Conservation (phyloP, 2,797 vertebrate species). For the Danio jaintianensis region DNA sequence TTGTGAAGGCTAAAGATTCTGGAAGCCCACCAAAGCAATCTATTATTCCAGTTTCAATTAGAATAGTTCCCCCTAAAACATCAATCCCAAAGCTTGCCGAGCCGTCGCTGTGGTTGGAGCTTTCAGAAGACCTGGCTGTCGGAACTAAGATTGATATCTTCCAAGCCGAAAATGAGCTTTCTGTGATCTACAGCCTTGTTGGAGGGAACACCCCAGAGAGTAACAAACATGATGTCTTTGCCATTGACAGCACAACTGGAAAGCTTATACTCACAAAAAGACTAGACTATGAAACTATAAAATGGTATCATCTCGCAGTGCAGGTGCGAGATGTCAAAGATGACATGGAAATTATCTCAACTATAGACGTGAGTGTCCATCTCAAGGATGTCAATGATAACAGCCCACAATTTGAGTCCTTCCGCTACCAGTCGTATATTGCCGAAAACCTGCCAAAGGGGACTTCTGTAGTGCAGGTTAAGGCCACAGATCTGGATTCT, state of each 20-base stretch:
- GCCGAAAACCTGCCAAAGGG: constrained; percentile 84
- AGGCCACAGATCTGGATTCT: constrained; percentile 83
- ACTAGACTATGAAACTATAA: constrained; percentile 84
- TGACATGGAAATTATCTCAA: constrained; percentile 75
- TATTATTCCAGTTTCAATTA: constrained; percentile 80
- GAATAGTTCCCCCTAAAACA: constrained; percentile 81
- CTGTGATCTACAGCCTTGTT: constrained; percentile 77
- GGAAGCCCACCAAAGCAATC: constrained; percentile 80
- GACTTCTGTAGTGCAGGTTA: constrained; percentile 81
- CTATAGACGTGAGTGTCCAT: constrained; percentile 82
- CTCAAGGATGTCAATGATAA: constrained; percentile 87
- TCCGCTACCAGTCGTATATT: constrained; percentile 81
- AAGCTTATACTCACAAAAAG: constrained; percentile 82
- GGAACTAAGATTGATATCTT: constrained; percentile 82
- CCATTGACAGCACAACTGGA: constrained; percentile 81
- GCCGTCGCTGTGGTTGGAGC: constrained; percentile 76
- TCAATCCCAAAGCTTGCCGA: constrained; percentile 80
- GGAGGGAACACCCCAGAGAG: constrained; percentile 84
- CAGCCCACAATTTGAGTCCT: constrained; percentile 81
- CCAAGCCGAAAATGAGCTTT: constrained; percentile 73
- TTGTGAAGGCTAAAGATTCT: constrained; percentile 82
- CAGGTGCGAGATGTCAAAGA: constrained; percentile 70
- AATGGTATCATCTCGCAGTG: constrained; percentile 84
- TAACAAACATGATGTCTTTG: constrained; percentile 82
- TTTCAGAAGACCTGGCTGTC: constrained; percentile 81